phyloP scores from a whole-genome alignment of 2,797 vertebrate species.

The Pseudochirops cupreus region DNA sequence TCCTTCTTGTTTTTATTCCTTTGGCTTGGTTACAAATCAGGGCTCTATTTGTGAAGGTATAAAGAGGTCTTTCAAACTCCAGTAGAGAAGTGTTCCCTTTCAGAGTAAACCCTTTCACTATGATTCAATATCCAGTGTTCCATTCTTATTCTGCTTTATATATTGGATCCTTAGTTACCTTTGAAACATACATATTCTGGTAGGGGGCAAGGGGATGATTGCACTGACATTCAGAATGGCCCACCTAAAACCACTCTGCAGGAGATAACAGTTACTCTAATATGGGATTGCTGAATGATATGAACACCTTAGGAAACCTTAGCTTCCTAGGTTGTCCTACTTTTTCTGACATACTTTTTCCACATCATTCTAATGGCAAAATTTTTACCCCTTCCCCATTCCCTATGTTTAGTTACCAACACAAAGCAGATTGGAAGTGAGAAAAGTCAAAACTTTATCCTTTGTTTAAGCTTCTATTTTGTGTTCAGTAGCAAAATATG shows the following conservation, averaged over 20 bases:
- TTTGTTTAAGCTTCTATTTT: not conserved
- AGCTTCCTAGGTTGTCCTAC: not conserved
- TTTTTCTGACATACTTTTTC: not conserved
- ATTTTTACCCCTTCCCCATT: not conserved
- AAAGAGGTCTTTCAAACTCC: not conserved
- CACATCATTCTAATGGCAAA: not conserved
- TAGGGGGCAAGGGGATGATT: not conserved
- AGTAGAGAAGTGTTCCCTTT: constrained; percentile 11
- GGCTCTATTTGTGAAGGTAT: not conserved
- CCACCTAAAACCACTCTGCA: not conserved
- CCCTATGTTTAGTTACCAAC: not conserved
- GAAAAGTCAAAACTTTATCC: not conserved
- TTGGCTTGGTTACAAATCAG: not conserved
- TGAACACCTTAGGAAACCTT: not conserved
- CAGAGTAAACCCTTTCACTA: not conserved
- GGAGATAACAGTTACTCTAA: not conserved
- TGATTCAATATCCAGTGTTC: not conserved
- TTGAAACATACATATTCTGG: constrained; percentile 23
- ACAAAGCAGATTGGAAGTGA: not conserved
- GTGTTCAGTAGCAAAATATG: constrained; percentile 23
- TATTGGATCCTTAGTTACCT: not conserved
- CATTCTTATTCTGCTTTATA: not conserved
- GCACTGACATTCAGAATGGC: not conserved
- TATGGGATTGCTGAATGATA: not conserved
- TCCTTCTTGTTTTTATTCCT: not conserved